Percentiles rank a stretch among this genome's conserved stretches.
phyloP scores from a whole-genome alignment of 2,113 vertebrate genomes.

The Blennius ocellaris region DNA sequence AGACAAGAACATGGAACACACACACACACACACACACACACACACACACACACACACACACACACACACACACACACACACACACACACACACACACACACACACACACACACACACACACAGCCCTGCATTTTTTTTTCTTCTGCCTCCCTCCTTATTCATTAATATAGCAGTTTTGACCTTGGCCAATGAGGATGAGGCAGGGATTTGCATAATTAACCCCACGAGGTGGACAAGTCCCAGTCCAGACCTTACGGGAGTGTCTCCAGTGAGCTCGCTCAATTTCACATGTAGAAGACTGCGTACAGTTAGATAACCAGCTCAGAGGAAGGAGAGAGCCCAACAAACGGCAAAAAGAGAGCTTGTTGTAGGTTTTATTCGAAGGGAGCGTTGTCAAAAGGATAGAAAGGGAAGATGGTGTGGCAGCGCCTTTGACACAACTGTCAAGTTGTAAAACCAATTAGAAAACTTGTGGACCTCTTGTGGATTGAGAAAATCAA shows the following conservation, averaged over 20 bases:
- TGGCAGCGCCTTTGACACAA: not conserved
- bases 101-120: conserved; percentile 11
- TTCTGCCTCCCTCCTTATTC: conserved; percentile 48
- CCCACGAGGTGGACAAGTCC: conserved; percentile 70
- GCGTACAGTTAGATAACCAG: conserved; percentile 47
- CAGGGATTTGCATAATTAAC: conserved; percentile 77
- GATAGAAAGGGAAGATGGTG: not conserved
- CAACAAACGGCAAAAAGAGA: conserved; percentile 30
- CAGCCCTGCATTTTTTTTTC: not conserved
- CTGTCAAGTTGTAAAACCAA: conserved; percentile 10
- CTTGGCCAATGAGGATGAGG: conserved; percentile 68
- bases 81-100: not conserved
- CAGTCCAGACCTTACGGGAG: conserved; percentile 65
- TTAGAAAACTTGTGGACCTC: conserved; percentile 2
- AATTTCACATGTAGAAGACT: conserved; percentile 52
- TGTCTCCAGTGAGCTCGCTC: conserved; percentile 64
- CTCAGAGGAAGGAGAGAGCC: conserved; percentile 26
- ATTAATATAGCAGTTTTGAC: conserved; percentile 69
- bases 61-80: conserved; percentile 8
- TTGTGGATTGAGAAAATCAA: not conserved
- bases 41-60: conserved; percentile 9
- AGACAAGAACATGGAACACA: conserved; percentile 35
- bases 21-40: conserved; percentile 14
- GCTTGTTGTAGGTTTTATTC: conserved; percentile 23
- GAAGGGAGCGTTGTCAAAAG: conserved; percentile 26